These are phyloP conservation scores for Catocala nupta DNA, from an alignment of 2,888 invertebrate species.

Conservation along the genomic window DNA sequence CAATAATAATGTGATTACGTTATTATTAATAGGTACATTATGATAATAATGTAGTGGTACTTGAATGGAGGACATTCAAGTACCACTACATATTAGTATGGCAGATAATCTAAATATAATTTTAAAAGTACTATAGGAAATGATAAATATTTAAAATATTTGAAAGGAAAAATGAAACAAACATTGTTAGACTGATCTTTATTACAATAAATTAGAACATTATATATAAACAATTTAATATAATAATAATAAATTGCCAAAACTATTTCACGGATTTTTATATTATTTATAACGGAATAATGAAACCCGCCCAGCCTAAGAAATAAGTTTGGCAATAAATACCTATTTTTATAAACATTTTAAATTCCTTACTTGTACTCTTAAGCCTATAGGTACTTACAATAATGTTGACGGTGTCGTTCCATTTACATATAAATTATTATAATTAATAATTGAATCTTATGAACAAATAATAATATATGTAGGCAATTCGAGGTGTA, in stretches of 20 bases:
- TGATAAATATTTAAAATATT: too few species aligned
- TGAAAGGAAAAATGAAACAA: not conserved
- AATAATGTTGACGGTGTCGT: conserved; percentile 41
- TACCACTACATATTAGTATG: too few species aligned
- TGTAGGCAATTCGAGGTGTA: conserved; percentile 18
- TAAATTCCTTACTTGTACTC: conserved; percentile 31
- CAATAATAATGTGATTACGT: too few species aligned
- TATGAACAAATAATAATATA: conserved; percentile 22
- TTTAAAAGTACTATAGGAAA: too few species aligned
- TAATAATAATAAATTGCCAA: conserved; percentile 63
- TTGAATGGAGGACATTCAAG: too few species aligned
- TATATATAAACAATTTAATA: conserved; percentile 49
- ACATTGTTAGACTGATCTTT: conserved; percentile 40
- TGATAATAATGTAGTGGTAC: too few species aligned
- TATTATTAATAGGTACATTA: too few species aligned
- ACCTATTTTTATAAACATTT: conserved; percentile 46
- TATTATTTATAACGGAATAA: conserved; percentile 30
- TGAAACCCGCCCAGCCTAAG: conserved; percentile 79
- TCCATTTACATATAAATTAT: conserved; percentile 38
- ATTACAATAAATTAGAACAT: conserved; percentile 49
- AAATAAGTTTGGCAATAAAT: conserved; percentile 67
- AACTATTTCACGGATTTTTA: conserved; percentile 69
- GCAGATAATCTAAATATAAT: too few species aligned
- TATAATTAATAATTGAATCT: conserved; percentile 29
- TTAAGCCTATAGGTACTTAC: conserved; percentile 35